These are phyloP conservation scores for Rattus rattus DNA, from an alignment of 2,113 vertebrate species.

Conservation along the genomic window DNA sequence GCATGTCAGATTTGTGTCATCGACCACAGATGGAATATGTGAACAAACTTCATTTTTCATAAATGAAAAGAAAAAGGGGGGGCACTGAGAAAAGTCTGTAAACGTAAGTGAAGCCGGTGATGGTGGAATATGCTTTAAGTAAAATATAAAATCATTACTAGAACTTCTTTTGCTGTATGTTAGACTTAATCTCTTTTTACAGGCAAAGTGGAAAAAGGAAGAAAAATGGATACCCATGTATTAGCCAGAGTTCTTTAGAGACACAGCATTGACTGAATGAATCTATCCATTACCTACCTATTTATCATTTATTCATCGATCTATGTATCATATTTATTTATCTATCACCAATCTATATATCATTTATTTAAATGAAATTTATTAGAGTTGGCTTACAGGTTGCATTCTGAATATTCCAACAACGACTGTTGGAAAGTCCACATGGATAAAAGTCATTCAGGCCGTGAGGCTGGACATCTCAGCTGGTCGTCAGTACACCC, in stretches of 20 bases:
- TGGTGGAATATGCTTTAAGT: not conserved
- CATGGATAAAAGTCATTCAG: not conserved
- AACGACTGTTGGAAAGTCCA: not conserved
- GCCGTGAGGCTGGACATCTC: not conserved
- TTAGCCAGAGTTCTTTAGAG: not conserved
- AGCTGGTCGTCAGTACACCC: not conserved
- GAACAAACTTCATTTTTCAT: too few relatives aligned
- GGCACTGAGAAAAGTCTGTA: not conserved
- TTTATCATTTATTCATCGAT: not conserved
- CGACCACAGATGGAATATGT: not conserved
- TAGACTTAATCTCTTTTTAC: not conserved
- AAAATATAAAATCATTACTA: not conserved
- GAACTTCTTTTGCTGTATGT: not conserved
- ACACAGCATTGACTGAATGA: not conserved
- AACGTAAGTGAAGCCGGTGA: not conserved
- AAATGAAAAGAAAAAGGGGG: not conserved
- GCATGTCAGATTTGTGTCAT: not conserved
- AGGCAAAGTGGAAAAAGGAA: constrained; percentile 45
- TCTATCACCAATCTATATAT: not conserved
- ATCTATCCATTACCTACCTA: not conserved
- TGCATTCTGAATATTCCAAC: not conserved
- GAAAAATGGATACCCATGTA: not conserved
- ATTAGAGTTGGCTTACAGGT: not conserved
- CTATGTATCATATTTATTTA: not conserved
- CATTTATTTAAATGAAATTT: not conserved